A percentile compares a stretch with the other conserved stretches of the same genome.
Conservation (phyloP, 1,140 invertebrate species). For the Drosophila hydei region DNA sequence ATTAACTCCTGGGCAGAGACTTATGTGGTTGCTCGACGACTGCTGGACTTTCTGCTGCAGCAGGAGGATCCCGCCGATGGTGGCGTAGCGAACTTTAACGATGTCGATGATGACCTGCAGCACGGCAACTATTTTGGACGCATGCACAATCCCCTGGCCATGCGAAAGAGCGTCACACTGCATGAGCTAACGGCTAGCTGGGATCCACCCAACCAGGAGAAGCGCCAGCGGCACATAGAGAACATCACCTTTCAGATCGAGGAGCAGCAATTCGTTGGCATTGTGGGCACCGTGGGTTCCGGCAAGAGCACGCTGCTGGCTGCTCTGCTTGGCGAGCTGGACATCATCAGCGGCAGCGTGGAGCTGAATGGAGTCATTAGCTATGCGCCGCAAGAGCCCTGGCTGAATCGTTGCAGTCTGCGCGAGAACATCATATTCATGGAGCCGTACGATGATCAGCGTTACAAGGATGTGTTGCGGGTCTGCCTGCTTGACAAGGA, state of each 20-base stretch:
- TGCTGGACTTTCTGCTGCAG: conserved; percentile 86
- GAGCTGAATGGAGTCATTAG: conserved; percentile 88
- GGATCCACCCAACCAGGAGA: conserved; percentile 69
- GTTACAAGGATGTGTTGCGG: conserved; percentile 86
- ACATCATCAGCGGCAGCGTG: conserved; percentile 86
- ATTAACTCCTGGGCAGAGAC: conserved; percentile 86
- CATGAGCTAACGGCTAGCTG: conserved; percentile 84
- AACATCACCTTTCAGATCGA: conserved; percentile 84
- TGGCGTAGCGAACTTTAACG: conserved; percentile 62
- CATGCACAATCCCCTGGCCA: conserved; percentile 84
- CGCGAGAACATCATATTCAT: conserved; percentile 94
- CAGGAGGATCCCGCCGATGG: conserved; percentile 73
- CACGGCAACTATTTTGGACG: conserved; percentile 69
- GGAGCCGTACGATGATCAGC: conserved; percentile 86
- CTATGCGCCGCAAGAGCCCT: conserved; percentile 91
- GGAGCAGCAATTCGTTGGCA: conserved; percentile 86
- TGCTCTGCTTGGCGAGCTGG: conserved; percentile 89
- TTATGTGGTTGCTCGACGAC: conserved; percentile 88
- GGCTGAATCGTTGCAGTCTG: conserved; percentile 87
- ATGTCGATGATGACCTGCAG: conserved; percentile 54
- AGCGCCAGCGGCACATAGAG: conserved; percentile 84
- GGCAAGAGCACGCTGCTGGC: conserved; percentile 91
- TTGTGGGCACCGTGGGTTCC: conserved; percentile 92
- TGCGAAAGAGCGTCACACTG: conserved; percentile 82
- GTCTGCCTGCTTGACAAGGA: conserved; percentile 86